Evolutionary conservation across 2,888 invertebrate genomes (phyloP).

Genomic region (Hartigia nigra): DNA sequence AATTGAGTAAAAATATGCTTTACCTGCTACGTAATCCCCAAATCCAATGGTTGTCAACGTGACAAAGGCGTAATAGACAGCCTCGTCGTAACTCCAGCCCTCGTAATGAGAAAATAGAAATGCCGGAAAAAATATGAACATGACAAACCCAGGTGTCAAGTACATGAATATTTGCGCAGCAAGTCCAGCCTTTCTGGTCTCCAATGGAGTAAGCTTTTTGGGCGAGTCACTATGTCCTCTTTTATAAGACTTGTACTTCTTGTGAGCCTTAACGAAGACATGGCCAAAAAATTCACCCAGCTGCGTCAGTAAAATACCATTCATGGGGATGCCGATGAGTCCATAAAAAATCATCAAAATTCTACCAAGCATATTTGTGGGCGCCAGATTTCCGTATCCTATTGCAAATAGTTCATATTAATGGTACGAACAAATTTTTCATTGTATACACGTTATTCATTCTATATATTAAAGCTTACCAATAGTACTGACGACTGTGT

Average conservation of each 20-base stretch:
- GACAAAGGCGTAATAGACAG: conserved; percentile 89
- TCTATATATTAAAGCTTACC: conserved; percentile 69
- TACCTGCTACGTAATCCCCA: conserved; percentile 92
- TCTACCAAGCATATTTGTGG: conserved; percentile 82
- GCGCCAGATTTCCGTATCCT: conserved; percentile 92
- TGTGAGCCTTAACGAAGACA: conserved; percentile 77
- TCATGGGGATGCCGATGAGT: conserved; percentile 86
- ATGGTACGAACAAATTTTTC: conserved; percentile 10
- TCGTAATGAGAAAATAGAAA: conserved; percentile 87
- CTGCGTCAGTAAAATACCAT: conserved; percentile 72
- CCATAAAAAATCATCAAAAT: conserved; percentile 90
- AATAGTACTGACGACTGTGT: conserved; percentile 91
- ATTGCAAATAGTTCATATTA: conserved; percentile 44
- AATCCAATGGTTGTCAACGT: conserved; percentile 91
- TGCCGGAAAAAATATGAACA: conserved; percentile 89
- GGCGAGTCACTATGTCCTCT: conserved; percentile 69
- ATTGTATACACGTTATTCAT: background rate
- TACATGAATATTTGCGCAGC: conserved; percentile 85
- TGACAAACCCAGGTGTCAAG: conserved; percentile 87
- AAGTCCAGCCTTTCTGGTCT: conserved; percentile 74
- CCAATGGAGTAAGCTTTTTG: conserved; percentile 49
- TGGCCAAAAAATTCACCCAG: conserved; percentile 86
- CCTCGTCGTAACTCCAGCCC: conserved; percentile 85
- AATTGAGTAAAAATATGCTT: background rate
- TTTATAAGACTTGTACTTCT: conserved; percentile 81